Conservation (phyloP, 2,888 invertebrate genomes). For the Eristalis intricaria region DNA sequence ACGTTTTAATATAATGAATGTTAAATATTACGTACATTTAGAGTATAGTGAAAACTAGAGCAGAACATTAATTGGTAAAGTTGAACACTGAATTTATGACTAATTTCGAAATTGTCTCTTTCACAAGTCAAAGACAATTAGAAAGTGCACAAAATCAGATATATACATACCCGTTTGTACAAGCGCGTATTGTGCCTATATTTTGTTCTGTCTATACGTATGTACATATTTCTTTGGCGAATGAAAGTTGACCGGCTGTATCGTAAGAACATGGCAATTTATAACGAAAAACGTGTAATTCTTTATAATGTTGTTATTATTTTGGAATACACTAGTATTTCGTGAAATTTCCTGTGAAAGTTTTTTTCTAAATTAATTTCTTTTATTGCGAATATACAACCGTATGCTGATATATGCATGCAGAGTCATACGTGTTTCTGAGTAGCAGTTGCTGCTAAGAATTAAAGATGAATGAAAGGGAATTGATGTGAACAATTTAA, state of each 20-base stretch:
- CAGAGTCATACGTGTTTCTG: too few relatives aligned
- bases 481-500: background rate
- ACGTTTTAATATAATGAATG: background rate
- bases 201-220: background rate
- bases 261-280: slow-evolving; percentile 27
- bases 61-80: slow-evolving; percentile 44
- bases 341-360: slow-evolving; percentile 59
- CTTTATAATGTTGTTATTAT: background rate
- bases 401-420: background rate
- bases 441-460: background rate
- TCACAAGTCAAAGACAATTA: slow-evolving; percentile 28
- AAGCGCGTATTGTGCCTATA: background rate
- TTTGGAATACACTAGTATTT: background rate
- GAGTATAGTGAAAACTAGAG: slow-evolving; percentile 36
- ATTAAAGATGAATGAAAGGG: background rate
- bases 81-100: slow-evolving; percentile 45
- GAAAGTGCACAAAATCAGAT: slow-evolving; percentile 48
- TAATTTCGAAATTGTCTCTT: slow-evolving; percentile 57
- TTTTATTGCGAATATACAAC: background rate
- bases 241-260: slow-evolving; percentile 31
- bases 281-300: background rate
- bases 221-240: slow-evolving; percentile 10
- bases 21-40: slow-evolving; percentile 48
- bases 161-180: background rate
- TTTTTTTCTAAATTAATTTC: slow-evolving; percentile 38